These are phyloP conservation scores for Phyllostomus hastatus DNA, from an alignment of 2,113 vertebrate genomes.

Conservation along the genomic window DNA sequence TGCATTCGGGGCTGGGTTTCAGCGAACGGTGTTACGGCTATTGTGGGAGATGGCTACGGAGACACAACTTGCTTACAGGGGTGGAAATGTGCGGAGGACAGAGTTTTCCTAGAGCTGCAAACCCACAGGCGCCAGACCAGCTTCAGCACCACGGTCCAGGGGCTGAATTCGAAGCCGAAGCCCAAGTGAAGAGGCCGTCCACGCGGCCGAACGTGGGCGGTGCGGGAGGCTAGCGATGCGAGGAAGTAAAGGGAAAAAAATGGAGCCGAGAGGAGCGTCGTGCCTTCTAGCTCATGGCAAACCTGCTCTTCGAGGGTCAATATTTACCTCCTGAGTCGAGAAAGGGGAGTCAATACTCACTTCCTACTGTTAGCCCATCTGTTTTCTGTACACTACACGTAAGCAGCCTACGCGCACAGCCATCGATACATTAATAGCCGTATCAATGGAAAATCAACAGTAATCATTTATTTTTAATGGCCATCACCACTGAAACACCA, in stretches of 20 bases:
- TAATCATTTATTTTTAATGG: constrained; percentile 77
- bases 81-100: not conserved
- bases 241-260: constrained; percentile 39
- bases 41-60: not conserved
- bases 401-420: constrained; percentile 48
- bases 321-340: constrained; percentile 68
- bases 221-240: not conserved
- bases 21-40: not conserved
- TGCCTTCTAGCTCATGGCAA: constrained; percentile 24
- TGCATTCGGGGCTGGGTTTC: not conserved
- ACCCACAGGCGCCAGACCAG: not conserved
- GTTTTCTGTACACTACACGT: constrained; percentile 67
- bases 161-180: not conserved
- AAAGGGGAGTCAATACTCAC: constrained; percentile 53
- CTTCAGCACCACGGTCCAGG: not conserved
- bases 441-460: constrained; percentile 73
- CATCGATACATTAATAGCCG: constrained; percentile 61
- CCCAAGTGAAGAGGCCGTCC: not conserved
- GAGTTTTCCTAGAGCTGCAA: not conserved
- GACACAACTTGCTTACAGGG: not conserved
- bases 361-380: constrained; percentile 59
- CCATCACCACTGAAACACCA: constrained; percentile 68
- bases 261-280: not conserved
- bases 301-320: constrained; percentile 54
- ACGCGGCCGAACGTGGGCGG: fast-evolving